Evolutionary conservation across 2,797 vertebrate species (phyloP), one percentile per base, ranked within the genome.

Genomic region (Danio tinwini): DNA sequence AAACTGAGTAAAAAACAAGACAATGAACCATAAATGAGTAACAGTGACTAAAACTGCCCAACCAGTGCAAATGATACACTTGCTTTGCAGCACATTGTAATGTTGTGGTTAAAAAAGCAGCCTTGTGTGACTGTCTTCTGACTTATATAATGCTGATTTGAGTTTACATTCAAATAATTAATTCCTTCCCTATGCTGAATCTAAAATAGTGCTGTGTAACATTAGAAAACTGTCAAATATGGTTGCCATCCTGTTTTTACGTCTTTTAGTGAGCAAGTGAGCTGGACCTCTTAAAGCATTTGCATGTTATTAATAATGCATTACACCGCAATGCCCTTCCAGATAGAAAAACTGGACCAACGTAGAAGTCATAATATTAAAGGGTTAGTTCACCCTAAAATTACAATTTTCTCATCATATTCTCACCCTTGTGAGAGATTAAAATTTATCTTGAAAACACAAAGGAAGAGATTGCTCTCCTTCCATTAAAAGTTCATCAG

Each of bases 1-100:
- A 74, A 55, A 68, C 9, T 73, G 21, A 14, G 53, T 61, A 74
- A 69, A 74, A 78, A 70, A 55, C 68, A 55, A 42, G 50, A 42
- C 50, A 29, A 12, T 62, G 59, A 56, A 56, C 56, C 58, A 74
- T 37, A 19, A 55, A 71, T 71, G 45, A 47, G 62, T 45, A 63
- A 61, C 47, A 55, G 50, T 55, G 29, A 70, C 68, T 55, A 12
- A 55, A 42, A 55, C 68, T 70, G 67, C 16, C 37, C 37, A 53
- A 53, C 37, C 56, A 62, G 44, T 69, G 64, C 52, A 45, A 63
- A 59, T 47, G 21, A 74, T 49, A 39, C 55, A 47, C 67, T 70
- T 55, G 47, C 19, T 55, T 52, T 21, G 56, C n/a, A 75, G 40
- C 55, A 49, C 56, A 50, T 21, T 67, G 55, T 67, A n/a, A n/a